Conservation (phyloP, 2,797 vertebrate genomes). For the Molossus molossus region DNA sequence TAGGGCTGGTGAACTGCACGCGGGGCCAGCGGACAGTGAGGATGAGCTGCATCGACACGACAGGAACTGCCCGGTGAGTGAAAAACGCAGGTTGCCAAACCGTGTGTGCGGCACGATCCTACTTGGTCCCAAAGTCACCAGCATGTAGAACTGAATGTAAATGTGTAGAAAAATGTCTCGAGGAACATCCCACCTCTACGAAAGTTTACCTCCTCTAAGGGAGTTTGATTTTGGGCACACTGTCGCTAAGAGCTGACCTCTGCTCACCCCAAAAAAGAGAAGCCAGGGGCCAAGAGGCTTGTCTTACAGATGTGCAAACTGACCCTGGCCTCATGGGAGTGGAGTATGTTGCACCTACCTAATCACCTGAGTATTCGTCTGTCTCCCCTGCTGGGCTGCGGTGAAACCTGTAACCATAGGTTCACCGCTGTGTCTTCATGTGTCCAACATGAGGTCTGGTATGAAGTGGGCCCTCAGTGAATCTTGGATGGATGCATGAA, state of each 20-base stretch:
- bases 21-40: fast-evolving
- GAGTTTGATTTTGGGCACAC: neutral
- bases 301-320: neutral
- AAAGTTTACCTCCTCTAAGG: neutral
- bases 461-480: neutral
- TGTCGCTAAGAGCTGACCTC: neutral
- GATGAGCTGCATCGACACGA: fast-evolving
- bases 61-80: neutral
- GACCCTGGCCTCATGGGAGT: neutral
- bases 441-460: neutral
- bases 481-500: neutral
- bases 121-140: fast-evolving
- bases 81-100: neutral
- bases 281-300: neutral
- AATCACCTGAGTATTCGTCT: neutral
- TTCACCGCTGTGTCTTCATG: neutral
- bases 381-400: fast-evolving
- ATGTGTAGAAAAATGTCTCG: no score
- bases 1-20: neutral
- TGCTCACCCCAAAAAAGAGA: neutral
- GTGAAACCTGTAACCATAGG: neutral
- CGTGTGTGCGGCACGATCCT: fast-evolving
- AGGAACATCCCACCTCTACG: neutral
- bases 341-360: neutral
- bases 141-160: fast-evolving